Base-by-base conservation (phyloP, 53 echinoderm and acorn worm species). In the Apostichopus leukothele region DNA sequence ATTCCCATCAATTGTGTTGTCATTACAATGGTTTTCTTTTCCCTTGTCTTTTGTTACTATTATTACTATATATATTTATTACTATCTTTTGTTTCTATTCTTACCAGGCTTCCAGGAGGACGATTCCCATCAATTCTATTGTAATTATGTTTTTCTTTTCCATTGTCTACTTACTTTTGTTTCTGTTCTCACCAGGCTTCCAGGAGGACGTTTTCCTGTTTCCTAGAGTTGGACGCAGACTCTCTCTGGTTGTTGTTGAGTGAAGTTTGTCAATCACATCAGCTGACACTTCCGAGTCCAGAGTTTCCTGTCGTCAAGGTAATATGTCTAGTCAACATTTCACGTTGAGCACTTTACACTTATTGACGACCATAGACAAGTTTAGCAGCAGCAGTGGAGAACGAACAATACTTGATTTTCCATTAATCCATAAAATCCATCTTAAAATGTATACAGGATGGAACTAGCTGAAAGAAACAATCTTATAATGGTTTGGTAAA, bases 151-250 rank as follows among this genome's bases (percentile, higher is more conserved):
- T 71, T 18, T 71, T 19, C 14, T 13, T 14, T 0, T 16, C 0
- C 16, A 14, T n/a, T n/a, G 71, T 71, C 18, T 71, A n/a, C 14
- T 13, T 71, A 71, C 71, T 71, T 71, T 71, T 14, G 18, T 18
- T 19, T 71, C 75, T 50, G 22, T 22, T 86, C 76, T 60, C 1
- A 3, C 4, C 54, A 93, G 88, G 96, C 91, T 7, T 92, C 91
- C 50, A 22, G 90, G 75, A 20, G 76, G 4, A 60, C 90, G 52
- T 92, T 96, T 50, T 55, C 89, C 5, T 73, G 75, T 16, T 88
- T 96, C 20, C 92, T 91, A 1, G 54, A 9, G 57, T 25, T 89
- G n/a, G 94, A 96, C 14, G 94, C 96, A 7, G 96, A 96, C 76
- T 88, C 94, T 10, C 75, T 93, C 6, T 94, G 94, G 94, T 84